phyloP scores from a whole-genome alignment of 2,113 vertebrate genomes.

The Sebastes fasciatus region DNA sequence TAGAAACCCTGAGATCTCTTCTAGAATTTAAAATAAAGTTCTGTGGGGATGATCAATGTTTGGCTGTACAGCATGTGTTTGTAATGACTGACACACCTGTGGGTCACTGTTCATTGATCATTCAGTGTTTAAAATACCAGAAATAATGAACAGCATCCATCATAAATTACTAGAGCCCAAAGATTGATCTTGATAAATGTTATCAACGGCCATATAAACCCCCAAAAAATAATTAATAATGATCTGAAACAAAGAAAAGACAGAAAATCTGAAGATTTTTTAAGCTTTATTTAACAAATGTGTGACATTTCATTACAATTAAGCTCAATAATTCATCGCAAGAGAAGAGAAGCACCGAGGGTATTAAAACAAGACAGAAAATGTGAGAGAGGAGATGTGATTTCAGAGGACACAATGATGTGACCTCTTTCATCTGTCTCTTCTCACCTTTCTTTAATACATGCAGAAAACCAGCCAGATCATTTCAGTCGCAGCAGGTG shows the following conservation, averaged over 20 bases:
- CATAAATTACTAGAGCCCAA: background rate
- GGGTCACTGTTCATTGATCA: background rate
- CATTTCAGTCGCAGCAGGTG: constrained; percentile 17
- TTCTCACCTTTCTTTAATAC: constrained; percentile 7
- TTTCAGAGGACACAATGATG: no score
- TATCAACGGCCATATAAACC: background rate
- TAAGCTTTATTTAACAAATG: background rate
- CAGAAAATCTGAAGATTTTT: background rate
- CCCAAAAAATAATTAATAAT: background rate
- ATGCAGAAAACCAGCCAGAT: background rate
- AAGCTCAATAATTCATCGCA: background rate
- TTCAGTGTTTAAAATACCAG: background rate
- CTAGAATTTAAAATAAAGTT: background rate
- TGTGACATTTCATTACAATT: background rate
- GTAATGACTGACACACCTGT: background rate
- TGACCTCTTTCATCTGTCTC: constrained; percentile 4
- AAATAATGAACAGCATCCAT: background rate
- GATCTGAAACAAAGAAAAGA: background rate
- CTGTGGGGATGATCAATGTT: background rate
- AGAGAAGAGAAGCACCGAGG: background rate
- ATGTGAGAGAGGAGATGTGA: no score
- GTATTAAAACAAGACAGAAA: no score
- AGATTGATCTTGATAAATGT: background rate
- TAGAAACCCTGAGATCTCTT: no score
- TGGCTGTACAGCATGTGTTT: background rate